Evolutionary conservation across 2,113 vertebrate genomes (phyloP).

Genomic region (Poecilia latipinna): DNA sequence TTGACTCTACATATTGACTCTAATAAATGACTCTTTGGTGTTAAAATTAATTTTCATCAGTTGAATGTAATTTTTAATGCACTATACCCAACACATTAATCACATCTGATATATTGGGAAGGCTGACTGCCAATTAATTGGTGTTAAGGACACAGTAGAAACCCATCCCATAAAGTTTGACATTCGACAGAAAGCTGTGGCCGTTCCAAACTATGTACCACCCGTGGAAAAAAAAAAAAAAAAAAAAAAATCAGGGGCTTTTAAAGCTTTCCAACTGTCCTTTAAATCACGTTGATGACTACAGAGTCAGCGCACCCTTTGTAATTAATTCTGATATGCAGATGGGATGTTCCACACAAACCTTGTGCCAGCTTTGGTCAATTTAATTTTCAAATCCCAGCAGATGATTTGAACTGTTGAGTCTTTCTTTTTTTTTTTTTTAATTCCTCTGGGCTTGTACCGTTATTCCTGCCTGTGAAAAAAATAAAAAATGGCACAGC

Average conservation of each 20-base stretch:
- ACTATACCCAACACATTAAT: not conserved
- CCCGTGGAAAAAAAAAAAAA: too few species aligned
- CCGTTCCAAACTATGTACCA: not conserved
- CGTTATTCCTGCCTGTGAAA: not conserved
- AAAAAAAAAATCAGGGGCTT: not conserved
- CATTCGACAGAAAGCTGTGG: not conserved
- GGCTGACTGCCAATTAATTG: too few species aligned
- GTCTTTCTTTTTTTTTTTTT: not conserved
- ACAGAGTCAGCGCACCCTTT: not conserved
- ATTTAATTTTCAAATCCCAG: slow-evolving; percentile 6
- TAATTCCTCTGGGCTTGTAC: too few species aligned
- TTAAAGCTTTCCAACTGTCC: not conserved
- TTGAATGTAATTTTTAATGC: too few species aligned
- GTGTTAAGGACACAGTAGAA: not conserved
- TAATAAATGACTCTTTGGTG: too few species aligned
- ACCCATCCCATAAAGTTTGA: not conserved
- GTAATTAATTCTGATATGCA: not conserved
- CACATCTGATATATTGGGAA: not conserved
- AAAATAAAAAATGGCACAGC: not conserved
- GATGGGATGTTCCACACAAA: not conserved
- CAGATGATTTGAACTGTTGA: slow-evolving; percentile 1
- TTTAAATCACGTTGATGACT: not conserved
- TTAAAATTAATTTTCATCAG: too few species aligned
- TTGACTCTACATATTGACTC: too few species aligned
- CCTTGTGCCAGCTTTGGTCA: not conserved